Conservation (phyloP, 2,888 invertebrate genomes). For the Tyria jacobaeae region DNA sequence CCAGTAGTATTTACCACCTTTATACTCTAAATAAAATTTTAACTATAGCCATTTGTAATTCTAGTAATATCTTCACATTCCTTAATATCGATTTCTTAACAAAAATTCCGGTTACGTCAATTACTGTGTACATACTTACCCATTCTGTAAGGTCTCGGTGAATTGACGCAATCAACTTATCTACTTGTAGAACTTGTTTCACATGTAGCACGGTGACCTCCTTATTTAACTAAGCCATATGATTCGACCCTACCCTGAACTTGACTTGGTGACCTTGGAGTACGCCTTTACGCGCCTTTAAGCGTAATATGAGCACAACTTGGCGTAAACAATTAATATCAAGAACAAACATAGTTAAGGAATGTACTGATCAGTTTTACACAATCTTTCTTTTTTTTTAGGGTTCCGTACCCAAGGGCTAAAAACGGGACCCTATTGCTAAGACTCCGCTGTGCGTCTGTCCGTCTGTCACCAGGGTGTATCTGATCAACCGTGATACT, state of each 20-base stretch:
- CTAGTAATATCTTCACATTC: neutral
- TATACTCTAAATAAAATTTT: neutral
- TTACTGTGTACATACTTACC: neutral
- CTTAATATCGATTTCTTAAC: slow-evolving; percentile 1
- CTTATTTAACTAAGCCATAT: slow-evolving; percentile 40
- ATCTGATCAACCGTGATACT: too few species aligned
- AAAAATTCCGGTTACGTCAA: neutral
- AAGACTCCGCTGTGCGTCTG: too few species aligned
- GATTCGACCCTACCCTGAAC: slow-evolving; percentile 55
- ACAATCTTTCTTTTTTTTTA: too few species aligned
- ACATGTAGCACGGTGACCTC: slow-evolving; percentile 38
- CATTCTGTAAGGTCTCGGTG: slow-evolving; percentile 18
- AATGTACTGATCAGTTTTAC: neutral
- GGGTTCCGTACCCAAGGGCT: too few species aligned
- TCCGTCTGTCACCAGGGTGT: too few species aligned
- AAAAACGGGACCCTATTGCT: too few species aligned
- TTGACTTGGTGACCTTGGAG: slow-evolving; percentile 52
- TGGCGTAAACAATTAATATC: slow-evolving; percentile 23
- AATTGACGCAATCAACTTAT: slow-evolving; percentile 32
- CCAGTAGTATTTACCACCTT: neutral
- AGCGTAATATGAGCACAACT: neutral
- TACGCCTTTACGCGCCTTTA: slow-evolving; percentile 5
- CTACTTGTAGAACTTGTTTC: slow-evolving; percentile 17
- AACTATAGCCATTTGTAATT: neutral
- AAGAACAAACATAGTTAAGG: slow-evolving; percentile 14